These are phyloP conservation scores for Hypercompe scribonia DNA, from an alignment of 2,888 invertebrate genomes.

Conservation along the genomic window DNA sequence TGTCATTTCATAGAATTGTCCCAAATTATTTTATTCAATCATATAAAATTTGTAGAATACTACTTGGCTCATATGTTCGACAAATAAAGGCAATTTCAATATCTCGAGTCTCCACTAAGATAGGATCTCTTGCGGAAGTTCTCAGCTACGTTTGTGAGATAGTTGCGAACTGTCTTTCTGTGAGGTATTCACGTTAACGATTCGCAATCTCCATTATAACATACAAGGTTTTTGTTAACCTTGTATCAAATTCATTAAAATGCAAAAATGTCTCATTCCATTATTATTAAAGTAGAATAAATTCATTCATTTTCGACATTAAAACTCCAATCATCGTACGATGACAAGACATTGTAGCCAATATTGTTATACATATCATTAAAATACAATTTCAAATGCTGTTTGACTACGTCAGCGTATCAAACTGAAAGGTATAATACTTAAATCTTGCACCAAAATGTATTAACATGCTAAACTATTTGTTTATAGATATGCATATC, in stretches of 20 bases:
- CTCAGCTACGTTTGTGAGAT: constrained; percentile 32
- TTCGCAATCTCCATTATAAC: constrained; percentile 38
- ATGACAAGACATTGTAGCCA: not conserved
- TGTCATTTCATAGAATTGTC: not conserved
- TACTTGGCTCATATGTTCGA: constrained; percentile 24
- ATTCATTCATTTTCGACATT: not conserved
- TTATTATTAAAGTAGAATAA: no score
- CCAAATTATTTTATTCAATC: constrained; percentile 8
- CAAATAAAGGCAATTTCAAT: constrained; percentile 43
- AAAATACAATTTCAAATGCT: not conserved
- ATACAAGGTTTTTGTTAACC: not conserved
- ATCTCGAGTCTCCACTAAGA: constrained; percentile 37
- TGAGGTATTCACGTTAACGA: constrained; percentile 29
- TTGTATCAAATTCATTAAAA: not conserved
- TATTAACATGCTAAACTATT: no score
- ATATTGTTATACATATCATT: no score
- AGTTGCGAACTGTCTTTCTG: constrained; percentile 43
- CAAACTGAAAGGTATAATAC: not conserved
- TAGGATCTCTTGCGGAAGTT: constrained; percentile 40
- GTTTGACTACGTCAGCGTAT: not conserved
- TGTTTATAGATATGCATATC: not conserved
- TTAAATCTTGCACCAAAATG: not conserved
- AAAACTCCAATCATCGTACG: not conserved
- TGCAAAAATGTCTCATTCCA: no score
- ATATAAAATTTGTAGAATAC: constrained; percentile 3